Conservation (phyloP, 2,797 vertebrate genomes). For the Hydrocynus forskahlii region DNA sequence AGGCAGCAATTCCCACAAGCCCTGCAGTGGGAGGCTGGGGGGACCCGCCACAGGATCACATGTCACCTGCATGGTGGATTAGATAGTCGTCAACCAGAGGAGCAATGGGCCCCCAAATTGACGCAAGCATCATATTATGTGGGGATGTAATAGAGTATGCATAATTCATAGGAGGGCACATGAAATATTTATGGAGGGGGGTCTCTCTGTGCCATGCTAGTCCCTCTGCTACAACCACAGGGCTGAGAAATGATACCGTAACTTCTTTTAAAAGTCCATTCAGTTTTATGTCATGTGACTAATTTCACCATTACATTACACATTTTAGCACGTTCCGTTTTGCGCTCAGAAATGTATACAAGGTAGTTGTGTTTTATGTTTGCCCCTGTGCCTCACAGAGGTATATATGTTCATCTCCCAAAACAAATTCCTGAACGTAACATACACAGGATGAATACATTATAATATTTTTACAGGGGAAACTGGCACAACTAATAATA, state of each 20-base stretch:
- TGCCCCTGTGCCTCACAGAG: too few relatives aligned
- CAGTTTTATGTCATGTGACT: slow-evolving; percentile 12
- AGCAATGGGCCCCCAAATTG: slow-evolving; percentile 55
- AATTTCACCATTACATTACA: slow-evolving; percentile 11
- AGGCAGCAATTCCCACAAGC: slow-evolving; percentile 67
- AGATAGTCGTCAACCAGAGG: slow-evolving; percentile 50
- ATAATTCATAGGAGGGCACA: slow-evolving; percentile 65
- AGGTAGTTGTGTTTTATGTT: neutral
- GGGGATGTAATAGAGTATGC: slow-evolving; percentile 59
- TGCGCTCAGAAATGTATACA: neutral
- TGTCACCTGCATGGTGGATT: slow-evolving; percentile 59
- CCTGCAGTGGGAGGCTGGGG: slow-evolving; percentile 46
- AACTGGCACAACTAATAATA: too few relatives aligned
- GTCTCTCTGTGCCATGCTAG: slow-evolving; percentile 52
- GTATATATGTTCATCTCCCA: too few relatives aligned
- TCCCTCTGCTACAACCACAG: slow-evolving; percentile 44
- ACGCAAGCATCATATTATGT: slow-evolving; percentile 61
- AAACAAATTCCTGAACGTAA: too few relatives aligned
- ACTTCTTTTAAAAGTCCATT: slow-evolving; percentile 10
- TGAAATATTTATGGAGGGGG: slow-evolving; percentile 71
- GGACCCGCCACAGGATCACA: slow-evolving; percentile 57
- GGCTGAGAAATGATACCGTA: slow-evolving; percentile 41
- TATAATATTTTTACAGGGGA: too few relatives aligned
- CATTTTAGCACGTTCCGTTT: neutral
- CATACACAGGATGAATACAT: too few relatives aligned